Conservation (phyloP, 2,888 invertebrate species). For the Pollenia griseotomentosa region DNA sequence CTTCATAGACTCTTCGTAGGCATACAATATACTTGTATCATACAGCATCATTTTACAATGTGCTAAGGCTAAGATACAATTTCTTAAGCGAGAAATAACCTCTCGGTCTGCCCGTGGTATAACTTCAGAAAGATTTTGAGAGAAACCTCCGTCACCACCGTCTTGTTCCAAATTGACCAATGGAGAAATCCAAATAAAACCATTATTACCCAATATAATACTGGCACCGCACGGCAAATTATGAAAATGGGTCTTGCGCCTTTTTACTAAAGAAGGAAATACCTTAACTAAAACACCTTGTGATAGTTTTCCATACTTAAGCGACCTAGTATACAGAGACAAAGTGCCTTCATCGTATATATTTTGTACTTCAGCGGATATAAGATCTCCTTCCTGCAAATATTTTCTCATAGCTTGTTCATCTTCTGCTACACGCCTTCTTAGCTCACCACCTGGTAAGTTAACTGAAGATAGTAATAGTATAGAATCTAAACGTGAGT, state of each 20-base stretch:
- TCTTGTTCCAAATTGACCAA: conserved; percentile 86
- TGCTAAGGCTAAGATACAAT: conserved; percentile 94
- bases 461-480: conserved; percentile 96
- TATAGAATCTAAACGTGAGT: conserved; percentile 94
- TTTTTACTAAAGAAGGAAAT: conserved; percentile 94
- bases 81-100: conserved; percentile 94
- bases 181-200: conserved; percentile 97
- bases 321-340: conserved; percentile 96
- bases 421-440: conserved; percentile 96
- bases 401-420: conserved; percentile 99
- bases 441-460: conserved; percentile 98
- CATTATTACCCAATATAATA: conserved; percentile 97
- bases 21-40: conserved; percentile 95
- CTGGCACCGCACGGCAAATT: conserved; percentile 95
- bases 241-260: conserved; percentile 98
- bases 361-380: conserved; percentile 98
- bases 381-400: conserved; percentile 96
- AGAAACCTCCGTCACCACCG: conserved; percentile 89
- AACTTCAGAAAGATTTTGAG: conserved; percentile 89
- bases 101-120: conserved; percentile 90
- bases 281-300: conserved; percentile 96
- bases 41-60: conserved; percentile 95
- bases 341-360: conserved; percentile 95
- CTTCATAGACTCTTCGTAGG: conserved; percentile 94
- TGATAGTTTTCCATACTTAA: conserved; percentile 97